phyloP scores from a whole-genome alignment of 1,140 invertebrate species.

The Drosophila nasuta region DNA sequence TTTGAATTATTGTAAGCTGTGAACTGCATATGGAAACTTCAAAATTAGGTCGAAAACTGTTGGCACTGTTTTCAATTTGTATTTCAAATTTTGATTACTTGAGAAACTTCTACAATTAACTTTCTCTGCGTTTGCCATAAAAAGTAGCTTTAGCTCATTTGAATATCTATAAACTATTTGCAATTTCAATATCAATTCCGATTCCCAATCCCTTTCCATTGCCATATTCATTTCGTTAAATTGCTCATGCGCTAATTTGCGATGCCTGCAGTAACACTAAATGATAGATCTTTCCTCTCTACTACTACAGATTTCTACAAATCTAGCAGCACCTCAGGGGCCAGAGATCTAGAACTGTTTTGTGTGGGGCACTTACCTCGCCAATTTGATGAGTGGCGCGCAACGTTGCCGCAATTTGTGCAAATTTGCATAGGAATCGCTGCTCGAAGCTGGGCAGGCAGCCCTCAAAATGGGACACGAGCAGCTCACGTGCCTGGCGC shows the following conservation, averaged over 20 bases:
- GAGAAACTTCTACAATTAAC: neutral
- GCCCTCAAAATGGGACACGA: slow-evolving; percentile 88
- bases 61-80: no score
- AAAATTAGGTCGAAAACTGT: neutral
- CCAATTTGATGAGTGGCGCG: slow-evolving; percentile 82
- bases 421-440: slow-evolving; percentile 88
- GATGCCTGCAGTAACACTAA: slow-evolving; percentile 40
- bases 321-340: neutral
- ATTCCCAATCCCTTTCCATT: neutral
- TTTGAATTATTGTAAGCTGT: neutral
- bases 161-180: slow-evolving; percentile 14
- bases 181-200: neutral
- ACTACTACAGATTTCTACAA: neutral
- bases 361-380: slow-evolving; percentile 75
- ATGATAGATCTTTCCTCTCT: slow-evolving; percentile 34
- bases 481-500: slow-evolving; percentile 88
- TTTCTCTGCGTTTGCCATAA: slow-evolving; percentile 4
- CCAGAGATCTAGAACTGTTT: neutral
- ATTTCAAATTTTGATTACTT: no score
- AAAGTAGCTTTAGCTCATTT: slow-evolving; percentile 15
- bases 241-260: slow-evolving; percentile 50
- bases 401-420: slow-evolving; percentile 86
- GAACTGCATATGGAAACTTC: neutral
- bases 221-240: slow-evolving; percentile 31
- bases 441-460: slow-evolving; percentile 87